phyloP scores from a whole-genome alignment of 2,113 vertebrate genomes.

The Catagonus wagneri region DNA sequence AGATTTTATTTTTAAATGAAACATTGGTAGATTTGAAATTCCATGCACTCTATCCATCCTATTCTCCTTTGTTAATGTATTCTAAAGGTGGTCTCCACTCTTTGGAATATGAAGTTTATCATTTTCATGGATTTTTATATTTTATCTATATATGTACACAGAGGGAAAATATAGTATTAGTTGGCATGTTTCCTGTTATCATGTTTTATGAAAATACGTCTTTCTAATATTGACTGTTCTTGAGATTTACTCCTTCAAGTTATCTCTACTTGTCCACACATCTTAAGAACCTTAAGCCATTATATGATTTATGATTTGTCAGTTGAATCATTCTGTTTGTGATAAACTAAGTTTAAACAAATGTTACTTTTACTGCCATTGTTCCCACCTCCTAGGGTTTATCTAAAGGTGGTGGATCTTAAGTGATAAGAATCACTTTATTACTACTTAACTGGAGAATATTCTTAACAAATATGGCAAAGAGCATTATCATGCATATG shows the following conservation, averaged over 20 bases:
- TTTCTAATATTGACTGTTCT: neutral
- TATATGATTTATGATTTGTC: neutral
- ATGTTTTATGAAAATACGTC: neutral
- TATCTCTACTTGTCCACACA: neutral
- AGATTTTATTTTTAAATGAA: neutral
- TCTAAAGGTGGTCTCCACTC: neutral
- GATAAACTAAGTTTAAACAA: neutral
- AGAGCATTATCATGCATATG: neutral
- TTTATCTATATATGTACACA: neutral
- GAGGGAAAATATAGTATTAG: neutral
- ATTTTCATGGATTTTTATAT: neutral
- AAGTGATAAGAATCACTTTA: neutral
- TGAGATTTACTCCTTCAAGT: neutral
- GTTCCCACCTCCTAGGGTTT: neutral
- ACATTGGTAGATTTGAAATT: neutral
- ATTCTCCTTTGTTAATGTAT: neutral
- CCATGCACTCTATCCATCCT: neutral
- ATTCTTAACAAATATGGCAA: neutral
- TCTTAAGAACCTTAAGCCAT: neutral
- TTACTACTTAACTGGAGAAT: neutral
- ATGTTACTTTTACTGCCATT: neutral
- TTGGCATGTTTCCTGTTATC: neutral
- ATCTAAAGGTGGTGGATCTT: neutral
- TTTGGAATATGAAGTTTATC: neutral
- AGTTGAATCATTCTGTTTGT: neutral